Percentiles rank a stretch among this genome's conserved stretches.
These are phyloP conservation scores for Rattus rattus DNA, from an alignment of 2,113 vertebrate species.

Conservation along the genomic window DNA sequence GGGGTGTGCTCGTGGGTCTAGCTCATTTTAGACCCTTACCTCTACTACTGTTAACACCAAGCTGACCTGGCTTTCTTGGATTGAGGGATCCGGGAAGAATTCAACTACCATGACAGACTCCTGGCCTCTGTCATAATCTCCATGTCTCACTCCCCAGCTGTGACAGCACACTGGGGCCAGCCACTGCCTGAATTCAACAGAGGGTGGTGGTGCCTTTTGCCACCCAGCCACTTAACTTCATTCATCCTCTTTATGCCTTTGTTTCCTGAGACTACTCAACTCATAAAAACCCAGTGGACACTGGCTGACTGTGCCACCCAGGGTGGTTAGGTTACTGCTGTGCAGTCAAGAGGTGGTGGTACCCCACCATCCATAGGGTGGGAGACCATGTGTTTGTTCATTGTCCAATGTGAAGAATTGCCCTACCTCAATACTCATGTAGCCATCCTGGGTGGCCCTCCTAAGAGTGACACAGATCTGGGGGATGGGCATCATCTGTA, in stretches of 20 bases:
- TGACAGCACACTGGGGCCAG: not conserved
- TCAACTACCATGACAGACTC: not conserved
- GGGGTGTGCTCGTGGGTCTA: not conserved
- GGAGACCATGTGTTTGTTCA: not conserved
- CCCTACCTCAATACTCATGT: not conserved
- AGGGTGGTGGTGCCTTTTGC: not conserved
- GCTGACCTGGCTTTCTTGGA: not conserved
- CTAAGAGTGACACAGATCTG: not conserved
- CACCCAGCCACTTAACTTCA: not conserved
- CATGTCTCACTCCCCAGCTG: not conserved
- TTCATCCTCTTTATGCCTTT: rapidly evolving
- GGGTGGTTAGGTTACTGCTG: no score
- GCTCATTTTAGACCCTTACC: not conserved
- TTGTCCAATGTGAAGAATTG: not conserved
- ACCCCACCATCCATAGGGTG: not conserved
- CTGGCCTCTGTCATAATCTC: not conserved
- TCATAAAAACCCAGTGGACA: not conserved
- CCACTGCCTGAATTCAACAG: not conserved
- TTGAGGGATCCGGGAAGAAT: rapidly evolving
- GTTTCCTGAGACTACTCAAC: not conserved
- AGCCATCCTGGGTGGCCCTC: not conserved
- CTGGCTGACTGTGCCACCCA: not conserved
- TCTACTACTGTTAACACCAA: rapidly evolving
- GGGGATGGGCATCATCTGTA: rapidly evolving
- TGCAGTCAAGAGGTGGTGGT: not conserved